These are phyloP conservation scores for Bombylius major DNA, from an alignment of 2,888 invertebrate genomes.

Conservation along the genomic window DNA sequence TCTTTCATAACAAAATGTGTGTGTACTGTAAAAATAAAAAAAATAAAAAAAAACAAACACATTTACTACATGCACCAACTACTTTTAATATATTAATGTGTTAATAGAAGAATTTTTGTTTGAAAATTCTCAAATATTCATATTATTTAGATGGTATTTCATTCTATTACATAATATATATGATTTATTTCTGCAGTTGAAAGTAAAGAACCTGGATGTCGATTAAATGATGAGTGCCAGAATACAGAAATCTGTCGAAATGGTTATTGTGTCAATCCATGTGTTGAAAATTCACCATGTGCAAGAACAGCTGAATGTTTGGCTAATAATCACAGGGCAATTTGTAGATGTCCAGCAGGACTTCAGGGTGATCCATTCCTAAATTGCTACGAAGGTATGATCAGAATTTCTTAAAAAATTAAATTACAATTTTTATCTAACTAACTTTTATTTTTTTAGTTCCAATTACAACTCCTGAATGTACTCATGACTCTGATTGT, in stretches of 20 bases:
- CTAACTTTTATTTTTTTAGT: neutral
- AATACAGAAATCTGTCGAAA: slow-evolving; percentile 58
- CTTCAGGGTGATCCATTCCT: slow-evolving; percentile 69
- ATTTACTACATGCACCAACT: too few species aligned
- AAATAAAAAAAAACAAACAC: too few species aligned
- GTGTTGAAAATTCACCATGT: slow-evolving; percentile 53
- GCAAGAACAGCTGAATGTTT: slow-evolving; percentile 66
- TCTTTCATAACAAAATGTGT: too few species aligned
- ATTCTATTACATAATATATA: too few species aligned
- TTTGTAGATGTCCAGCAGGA: slow-evolving; percentile 62
- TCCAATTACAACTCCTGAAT: slow-evolving; percentile 47
- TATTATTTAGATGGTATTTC: too few species aligned
- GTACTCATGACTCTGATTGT: slow-evolving; percentile 62
- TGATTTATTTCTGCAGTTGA: slow-evolving; percentile 21
- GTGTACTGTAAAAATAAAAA: too few species aligned
- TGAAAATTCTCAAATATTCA: too few species aligned
- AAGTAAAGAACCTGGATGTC: slow-evolving; percentile 47
- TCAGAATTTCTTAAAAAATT: neutral
- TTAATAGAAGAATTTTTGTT: too few species aligned
- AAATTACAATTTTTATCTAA: too few species aligned
- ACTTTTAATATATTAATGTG: too few species aligned
- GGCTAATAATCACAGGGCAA: slow-evolving; percentile 60
- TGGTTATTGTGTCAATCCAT: slow-evolving; percentile 64
- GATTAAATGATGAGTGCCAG: slow-evolving; percentile 57
- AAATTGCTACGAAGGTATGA: slow-evolving; percentile 45